Base-by-base conservation (phyloP, 2,888 invertebrate genomes). In the Azorinus chamasolen region DNA sequence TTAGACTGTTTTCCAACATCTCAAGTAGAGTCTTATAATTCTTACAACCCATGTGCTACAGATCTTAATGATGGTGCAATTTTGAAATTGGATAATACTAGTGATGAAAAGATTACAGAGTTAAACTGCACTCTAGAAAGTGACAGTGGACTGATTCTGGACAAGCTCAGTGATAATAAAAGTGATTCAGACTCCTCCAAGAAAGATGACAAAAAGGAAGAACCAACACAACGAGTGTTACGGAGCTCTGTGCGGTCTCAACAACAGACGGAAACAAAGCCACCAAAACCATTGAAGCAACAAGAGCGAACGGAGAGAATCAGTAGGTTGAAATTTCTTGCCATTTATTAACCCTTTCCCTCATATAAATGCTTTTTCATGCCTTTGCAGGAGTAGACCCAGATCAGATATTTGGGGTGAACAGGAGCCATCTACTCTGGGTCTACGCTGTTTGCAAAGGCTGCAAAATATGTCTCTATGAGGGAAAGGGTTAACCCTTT, bases 181-280 rank as follows among this genome's bases (percentile, higher is more conserved):
- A 66, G 74, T 59, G 78, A 72, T 53, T 54, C 58, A 37, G 68
- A 68, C 37, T 16, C 46, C 32, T 62, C 63, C 69, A 65, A 71
- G 39, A 62, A 39, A 18, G 81, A 68, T 10, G 63, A 41, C 51
- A 76, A 73, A 54, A 77, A 82, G 37, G 81, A 84, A 2, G 81
- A 83, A 54, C 65, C 71, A 22, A 57, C 73, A n/a, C 80, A 84
- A 69, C 59, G 81, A 27, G 79, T 83, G 20, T 72, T 79, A 57
- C 61, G 86, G 20, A 84, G 88, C 45, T 64, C 87, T 14, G 79
- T 88, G 50, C 58, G 89, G 65, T 88, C 89, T 58, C 88, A 88
- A 50, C 94, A 94, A 83, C 87, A 57, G 25, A 91, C 91, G 58
- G 50, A 94, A 94, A 27, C 94, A 94, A 72, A 94, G 94, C 24